These are phyloP conservation scores for Manis javanica DNA, from an alignment of 2,797 vertebrate genomes.

Conservation along the genomic window DNA sequence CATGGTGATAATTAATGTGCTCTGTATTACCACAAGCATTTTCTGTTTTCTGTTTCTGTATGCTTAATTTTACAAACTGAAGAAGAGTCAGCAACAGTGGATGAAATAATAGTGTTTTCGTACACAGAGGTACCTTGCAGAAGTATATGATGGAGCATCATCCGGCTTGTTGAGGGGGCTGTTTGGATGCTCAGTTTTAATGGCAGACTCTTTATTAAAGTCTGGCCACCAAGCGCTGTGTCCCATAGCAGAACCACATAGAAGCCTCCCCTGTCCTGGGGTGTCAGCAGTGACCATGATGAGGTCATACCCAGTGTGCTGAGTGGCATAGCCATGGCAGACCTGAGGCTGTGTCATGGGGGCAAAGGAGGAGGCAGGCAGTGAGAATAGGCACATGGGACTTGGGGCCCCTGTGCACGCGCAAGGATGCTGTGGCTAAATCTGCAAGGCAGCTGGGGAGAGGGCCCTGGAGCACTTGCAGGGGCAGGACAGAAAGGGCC, in stretches of 20 bases:
- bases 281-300: background rate
- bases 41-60: background rate
- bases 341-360: background rate
- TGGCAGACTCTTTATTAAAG: background rate
- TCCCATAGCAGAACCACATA: background rate
- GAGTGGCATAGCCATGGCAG: background rate
- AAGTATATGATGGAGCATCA: background rate
- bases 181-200: background rate
- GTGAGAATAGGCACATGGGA: background rate
- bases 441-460: background rate
- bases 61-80: background rate
- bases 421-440: background rate
- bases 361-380: background rate
- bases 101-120: background rate
- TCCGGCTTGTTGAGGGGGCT: background rate
- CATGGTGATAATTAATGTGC: background rate
- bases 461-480: too few species aligned
- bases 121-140: background rate
- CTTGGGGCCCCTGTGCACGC: background rate
- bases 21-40: background rate
- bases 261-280: background rate
- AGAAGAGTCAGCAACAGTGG: background rate
- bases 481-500: background rate
- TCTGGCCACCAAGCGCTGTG: background rate
- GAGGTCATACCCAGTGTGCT: rapidly evolving